Conservation (phyloP, 1,140 invertebrate genomes). For the Panulirus ornatus region DNA sequence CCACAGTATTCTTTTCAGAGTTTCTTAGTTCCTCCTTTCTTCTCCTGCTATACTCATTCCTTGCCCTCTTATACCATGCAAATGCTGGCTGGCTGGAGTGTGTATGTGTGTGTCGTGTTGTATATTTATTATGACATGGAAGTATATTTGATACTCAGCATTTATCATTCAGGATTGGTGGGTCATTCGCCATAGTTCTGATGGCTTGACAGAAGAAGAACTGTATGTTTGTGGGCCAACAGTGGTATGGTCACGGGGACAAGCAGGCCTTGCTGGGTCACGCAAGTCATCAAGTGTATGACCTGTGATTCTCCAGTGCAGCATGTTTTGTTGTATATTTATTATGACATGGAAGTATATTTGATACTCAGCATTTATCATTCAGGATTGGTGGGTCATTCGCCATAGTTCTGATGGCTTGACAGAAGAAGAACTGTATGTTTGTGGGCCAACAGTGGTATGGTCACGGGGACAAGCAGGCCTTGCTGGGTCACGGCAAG, state of each 20-base stretch:
- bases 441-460: conserved; percentile 89
- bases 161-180: conserved; percentile 76
- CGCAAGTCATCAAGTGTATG: conserved; percentile 82
- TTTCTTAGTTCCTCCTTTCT: too few relatives aligned
- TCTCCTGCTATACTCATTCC: too few relatives aligned
- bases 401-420: conserved; percentile 75
- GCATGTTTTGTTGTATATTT: conserved; percentile 91
- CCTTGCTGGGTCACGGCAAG: conserved; percentile 76
- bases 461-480: conserved; percentile 82
- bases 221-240: conserved; percentile 91
- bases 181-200: conserved; percentile 74
- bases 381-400: conserved; percentile 77
- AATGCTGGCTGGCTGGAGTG: too few relatives aligned
- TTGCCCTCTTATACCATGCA: too few relatives aligned
- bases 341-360: too few relatives aligned
- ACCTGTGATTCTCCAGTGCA: conserved; percentile 89
- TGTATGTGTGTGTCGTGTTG: too few relatives aligned
- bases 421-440: conserved; percentile 92
- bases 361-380: not conserved
- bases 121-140: too few relatives aligned
- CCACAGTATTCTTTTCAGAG: too few relatives aligned
- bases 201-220: conserved; percentile 86
- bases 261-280: conserved; percentile 76
- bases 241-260: conserved; percentile 85
- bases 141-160: too few relatives aligned